phyloP scores from a whole-genome alignment of 2,113 vertebrate genomes.

The Sinocyclocheilus grahami region DNA sequence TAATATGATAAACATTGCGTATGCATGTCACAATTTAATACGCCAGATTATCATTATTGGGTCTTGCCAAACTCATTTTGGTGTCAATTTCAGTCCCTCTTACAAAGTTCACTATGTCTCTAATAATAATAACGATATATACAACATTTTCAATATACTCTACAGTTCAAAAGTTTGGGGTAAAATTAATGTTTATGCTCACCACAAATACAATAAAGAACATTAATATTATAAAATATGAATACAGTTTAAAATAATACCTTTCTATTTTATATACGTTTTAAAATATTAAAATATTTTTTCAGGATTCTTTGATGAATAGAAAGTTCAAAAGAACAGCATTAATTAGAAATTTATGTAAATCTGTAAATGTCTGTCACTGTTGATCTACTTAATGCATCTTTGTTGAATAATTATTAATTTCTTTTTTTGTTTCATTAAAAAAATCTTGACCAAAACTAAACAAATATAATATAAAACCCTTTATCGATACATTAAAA shows the following conservation, averaged over 20 bases:
- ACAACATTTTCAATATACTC: background rate
- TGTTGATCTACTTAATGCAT: background rate
- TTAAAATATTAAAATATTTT: too few relatives aligned
- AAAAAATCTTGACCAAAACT: too few relatives aligned
- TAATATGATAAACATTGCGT: background rate
- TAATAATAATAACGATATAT: too few relatives aligned
- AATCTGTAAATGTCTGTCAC: background rate
- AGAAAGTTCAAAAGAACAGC: background rate
- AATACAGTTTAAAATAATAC: background rate
- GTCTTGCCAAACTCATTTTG: background rate
- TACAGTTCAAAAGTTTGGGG: background rate
- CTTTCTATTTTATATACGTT: background rate
- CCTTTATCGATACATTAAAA: background rate
- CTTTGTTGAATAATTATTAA: background rate
- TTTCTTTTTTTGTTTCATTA: background rate
- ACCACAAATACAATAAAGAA: background rate
- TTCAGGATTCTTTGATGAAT: background rate
- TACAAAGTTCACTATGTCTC: too few relatives aligned
- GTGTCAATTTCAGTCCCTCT: background rate
- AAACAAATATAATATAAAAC: background rate
- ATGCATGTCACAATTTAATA: background rate
- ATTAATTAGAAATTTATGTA: background rate
- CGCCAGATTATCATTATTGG: background rate
- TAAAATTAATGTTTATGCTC: background rate
- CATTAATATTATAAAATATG: background rate